phyloP scores from a whole-genome alignment of 2,113 vertebrate genomes.

The Crotophaga sulcirostris region DNA sequence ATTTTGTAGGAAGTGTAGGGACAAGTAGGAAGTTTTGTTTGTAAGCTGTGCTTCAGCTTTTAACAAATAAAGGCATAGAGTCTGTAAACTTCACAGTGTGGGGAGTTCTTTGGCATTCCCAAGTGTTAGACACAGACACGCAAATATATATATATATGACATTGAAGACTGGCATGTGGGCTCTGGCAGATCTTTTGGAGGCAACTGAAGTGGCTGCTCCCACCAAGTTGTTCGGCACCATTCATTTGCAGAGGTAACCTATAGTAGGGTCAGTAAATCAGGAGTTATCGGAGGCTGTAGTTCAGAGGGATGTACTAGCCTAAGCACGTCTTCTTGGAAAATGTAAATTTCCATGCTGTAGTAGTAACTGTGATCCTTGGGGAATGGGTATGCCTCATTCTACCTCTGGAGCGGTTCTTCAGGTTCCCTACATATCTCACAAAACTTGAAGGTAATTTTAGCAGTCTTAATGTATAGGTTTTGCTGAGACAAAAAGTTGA shows the following conservation, averaged over 20 bases:
- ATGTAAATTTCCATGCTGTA: fast-evolving
- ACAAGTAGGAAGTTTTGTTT: not conserved
- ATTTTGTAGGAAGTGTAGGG: not conserved
- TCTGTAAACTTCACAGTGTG: not conserved
- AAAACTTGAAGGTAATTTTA: not conserved
- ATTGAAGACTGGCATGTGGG: not conserved
- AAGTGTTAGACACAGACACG: not conserved
- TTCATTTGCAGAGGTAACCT: not conserved
- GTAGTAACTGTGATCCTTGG: not conserved
- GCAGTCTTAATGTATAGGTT: not conserved
- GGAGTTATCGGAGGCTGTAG: fast-evolving
- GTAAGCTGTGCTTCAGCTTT: not conserved
- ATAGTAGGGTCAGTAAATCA: not conserved
- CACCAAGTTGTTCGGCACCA: not conserved
- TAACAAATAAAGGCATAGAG: not conserved
- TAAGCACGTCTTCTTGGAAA: not conserved
- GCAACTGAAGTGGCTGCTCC: not conserved
- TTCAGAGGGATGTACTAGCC: fast-evolving
- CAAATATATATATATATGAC: not conserved
- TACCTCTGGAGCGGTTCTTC: not conserved
- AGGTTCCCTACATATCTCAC: not conserved
- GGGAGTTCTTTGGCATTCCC: not conserved
- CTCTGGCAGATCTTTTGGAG: not conserved
- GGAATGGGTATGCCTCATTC: not conserved
- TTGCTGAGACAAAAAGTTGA: not conserved